Percentiles rank a stretch among this genome's conserved stretches.
phyloP scores from a whole-genome alignment of 2,113 vertebrate genomes.

The Delphinus delphis region DNA sequence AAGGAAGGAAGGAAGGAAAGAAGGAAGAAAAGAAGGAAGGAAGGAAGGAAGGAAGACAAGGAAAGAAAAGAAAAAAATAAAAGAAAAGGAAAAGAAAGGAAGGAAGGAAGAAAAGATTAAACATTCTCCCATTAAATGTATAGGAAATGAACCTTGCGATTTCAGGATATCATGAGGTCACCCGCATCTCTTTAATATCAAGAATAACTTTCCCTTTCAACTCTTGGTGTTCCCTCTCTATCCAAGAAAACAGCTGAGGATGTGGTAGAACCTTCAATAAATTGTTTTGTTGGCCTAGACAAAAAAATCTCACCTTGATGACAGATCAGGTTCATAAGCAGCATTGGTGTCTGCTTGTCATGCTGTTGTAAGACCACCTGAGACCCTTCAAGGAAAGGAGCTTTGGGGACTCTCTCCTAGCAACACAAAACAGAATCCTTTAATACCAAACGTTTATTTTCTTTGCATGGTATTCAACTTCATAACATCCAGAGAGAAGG shows the following conservation, averaged over 20 bases:
- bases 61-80: no score
- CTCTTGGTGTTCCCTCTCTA: neutral
- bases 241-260: neutral
- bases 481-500: neutral
- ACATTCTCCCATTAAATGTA: neutral
- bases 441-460: neutral
- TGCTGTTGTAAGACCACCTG: neutral
- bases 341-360: neutral
- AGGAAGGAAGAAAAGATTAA: neutral
- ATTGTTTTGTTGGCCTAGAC: neutral
- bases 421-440: neutral
- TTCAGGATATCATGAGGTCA: neutral
- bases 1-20: accelerated
- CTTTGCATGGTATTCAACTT: neutral
- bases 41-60: no score
- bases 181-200: neutral
- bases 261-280: neutral
- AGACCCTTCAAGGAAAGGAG: neutral
- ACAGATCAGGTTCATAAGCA: neutral
- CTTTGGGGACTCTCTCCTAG: neutral
- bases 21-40: no score
- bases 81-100: neutral
- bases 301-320: neutral
- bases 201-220: neutral
- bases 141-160: neutral